Conservation (phyloP, 2,888 invertebrate genomes). For the Colostygia pectinataria region DNA sequence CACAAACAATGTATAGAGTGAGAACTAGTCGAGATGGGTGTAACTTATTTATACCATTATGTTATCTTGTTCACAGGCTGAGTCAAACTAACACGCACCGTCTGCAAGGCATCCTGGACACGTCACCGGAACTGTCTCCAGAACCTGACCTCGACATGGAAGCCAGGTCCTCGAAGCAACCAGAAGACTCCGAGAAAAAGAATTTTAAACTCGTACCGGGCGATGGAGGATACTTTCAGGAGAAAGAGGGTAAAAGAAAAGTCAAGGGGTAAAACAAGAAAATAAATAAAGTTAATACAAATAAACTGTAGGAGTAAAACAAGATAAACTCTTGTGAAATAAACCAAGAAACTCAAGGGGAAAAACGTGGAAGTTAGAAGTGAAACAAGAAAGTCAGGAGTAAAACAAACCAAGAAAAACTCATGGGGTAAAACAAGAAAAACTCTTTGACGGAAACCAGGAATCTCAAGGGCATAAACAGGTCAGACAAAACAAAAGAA, state of each 20-base stretch:
- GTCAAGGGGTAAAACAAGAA: constrained; percentile 33
- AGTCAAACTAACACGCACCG: constrained; percentile 71
- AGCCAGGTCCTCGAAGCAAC: constrained; percentile 13
- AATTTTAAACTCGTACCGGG: constrained; percentile 56
- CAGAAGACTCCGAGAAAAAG: constrained; percentile 21
- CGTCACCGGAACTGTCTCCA: constrained; percentile 26
- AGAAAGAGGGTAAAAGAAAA: constrained; percentile 54
- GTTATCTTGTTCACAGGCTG: constrained; percentile 44
- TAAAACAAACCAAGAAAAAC: too few relatives aligned
- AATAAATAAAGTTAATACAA: background rate
- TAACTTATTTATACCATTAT: background rate
- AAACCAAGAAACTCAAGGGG: too few relatives aligned
- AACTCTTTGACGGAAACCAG: too few relatives aligned
- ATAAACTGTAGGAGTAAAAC: too few relatives aligned
- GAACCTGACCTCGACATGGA: constrained; percentile 30
- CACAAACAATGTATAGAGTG: too few relatives aligned
- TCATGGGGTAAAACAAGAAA: too few relatives aligned
- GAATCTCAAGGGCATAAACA: too few relatives aligned
- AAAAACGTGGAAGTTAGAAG: too few relatives aligned
- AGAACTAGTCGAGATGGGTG: too few relatives aligned
- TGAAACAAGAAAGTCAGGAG: too few relatives aligned
- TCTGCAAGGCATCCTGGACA: constrained; percentile 66
- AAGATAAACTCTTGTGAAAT: too few relatives aligned
- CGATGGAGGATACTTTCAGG: constrained; percentile 65
- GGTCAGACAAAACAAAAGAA: too few relatives aligned